A percentile compares a stretch with the other conserved stretches of the same genome.
Evolutionary conservation across 2,888 invertebrate genomes (phyloP).

Genomic region (Pinctada fucata): DNA sequence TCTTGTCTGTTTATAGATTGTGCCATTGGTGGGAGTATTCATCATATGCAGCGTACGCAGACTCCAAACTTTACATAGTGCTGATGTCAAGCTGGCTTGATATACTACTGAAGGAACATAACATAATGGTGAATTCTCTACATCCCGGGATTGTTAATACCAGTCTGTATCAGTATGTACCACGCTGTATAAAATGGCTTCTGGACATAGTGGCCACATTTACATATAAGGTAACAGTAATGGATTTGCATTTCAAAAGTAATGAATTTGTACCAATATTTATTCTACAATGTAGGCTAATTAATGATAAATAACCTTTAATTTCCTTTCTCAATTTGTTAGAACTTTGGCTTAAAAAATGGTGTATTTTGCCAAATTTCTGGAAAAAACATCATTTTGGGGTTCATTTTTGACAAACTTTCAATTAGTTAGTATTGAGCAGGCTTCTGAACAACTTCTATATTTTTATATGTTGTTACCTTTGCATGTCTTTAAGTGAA

Average conservation of each 20-base stretch:
- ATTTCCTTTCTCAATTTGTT: background rate
- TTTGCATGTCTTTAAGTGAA: no score
- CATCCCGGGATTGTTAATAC: conserved; percentile 66
- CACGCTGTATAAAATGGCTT: conserved; percentile 44
- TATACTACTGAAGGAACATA: conserved; percentile 39
- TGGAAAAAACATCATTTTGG: no score
- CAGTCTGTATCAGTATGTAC: conserved; percentile 50
- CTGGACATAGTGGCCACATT: conserved; percentile 42
- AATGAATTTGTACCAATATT: no score
- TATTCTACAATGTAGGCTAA: no score
- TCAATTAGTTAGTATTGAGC: no score
- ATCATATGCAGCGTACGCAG: conserved; percentile 60
- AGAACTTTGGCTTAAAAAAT: no score
- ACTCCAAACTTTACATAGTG: conserved; percentile 62
- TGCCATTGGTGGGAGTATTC: conserved; percentile 54
- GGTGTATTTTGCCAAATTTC: no score
- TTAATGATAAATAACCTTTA: no score
- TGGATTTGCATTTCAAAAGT: background rate
- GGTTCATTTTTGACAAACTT: no score
- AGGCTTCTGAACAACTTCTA: no score
- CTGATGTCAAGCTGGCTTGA: conserved; percentile 52
- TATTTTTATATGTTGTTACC: no score
- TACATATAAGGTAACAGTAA: conserved; percentile 48
- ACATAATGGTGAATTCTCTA: conserved; percentile 58
- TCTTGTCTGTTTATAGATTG: no score